Base-by-base conservation (phyloP, 2,888 invertebrate genomes). In the Ornithoptera alexandrae region DNA sequence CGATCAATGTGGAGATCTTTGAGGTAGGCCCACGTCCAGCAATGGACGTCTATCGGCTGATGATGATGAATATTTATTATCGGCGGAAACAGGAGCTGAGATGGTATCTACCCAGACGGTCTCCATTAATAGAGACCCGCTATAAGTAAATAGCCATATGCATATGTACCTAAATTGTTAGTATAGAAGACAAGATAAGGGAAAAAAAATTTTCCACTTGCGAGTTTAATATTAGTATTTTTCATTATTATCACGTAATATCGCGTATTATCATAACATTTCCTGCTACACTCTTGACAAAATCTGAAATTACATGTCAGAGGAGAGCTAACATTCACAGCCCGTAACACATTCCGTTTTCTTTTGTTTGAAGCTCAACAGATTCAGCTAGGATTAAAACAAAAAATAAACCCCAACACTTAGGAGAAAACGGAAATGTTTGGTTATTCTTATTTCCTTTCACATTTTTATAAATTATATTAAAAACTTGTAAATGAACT, bases 361-460 rank as follows among this genome's bases (percentile, higher is more conserved):
- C 53, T 64, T 64, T 30, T 64, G 53, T 64, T 64, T 53, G 30
- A 64, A 64, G 56, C 50, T 24, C 63, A 64, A 36, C 53, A 50
- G 36, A 53, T 53, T 30, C n/a, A 36, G 30, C 64, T 18, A 36
- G 50, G 56, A 64, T 64, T 64, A 64, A 64, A 64, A 56, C 20
- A 53, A 64, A 39, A 39, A 39, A 8, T 0, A 30, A 30, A 3
- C 30, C 30, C 30, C 39, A 39, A 39, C 39, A 39, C 36, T 18
- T 36, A 36, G 64, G n/a, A 53, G 63, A 63, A 63, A 53, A 24
- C 6, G 63, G 53, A 53, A 63, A 63, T 63, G 53, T 53, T 53
- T 50, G 24, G 8, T 7, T 39, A 10, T 39, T 39, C 39, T 39
- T 39, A 5, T 39, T 39, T 63, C 18, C 36, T 64, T 57, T 56